A percentile compares a stretch with the other conserved stretches of the same genome.
Conservation (phyloP, 2,797 vertebrate species). For the Pipistrellus kuhlii region DNA sequence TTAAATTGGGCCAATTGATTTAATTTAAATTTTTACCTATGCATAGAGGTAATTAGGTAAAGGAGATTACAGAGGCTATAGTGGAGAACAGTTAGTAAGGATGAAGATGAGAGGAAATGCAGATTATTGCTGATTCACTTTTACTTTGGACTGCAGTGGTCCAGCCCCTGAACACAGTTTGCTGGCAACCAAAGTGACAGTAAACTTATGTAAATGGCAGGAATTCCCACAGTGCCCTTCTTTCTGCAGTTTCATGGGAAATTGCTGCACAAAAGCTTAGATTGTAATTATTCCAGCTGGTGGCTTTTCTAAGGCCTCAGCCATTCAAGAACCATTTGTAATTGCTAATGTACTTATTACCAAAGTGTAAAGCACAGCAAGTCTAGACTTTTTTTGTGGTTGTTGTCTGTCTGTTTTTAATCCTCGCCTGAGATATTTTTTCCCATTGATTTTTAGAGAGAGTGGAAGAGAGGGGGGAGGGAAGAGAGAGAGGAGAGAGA, state of each 20-base stretch:
- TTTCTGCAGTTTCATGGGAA: conserved; percentile 58
- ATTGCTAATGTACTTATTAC: conserved; percentile 37
- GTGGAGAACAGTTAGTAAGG: conserved; percentile 9
- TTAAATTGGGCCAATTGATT: conserved; percentile 19
- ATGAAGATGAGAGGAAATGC: conserved; percentile 34
- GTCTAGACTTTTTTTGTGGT: not conserved
- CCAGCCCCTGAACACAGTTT: conserved; percentile 57
- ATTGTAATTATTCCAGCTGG: conserved; percentile 61
- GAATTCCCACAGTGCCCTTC: not conserved
- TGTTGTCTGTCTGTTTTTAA: too few species aligned
- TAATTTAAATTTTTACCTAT: conserved; percentile 51
- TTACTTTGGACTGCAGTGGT: conserved; percentile 31
- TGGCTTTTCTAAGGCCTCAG: conserved; percentile 31
- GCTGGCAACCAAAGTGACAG: conserved; percentile 31
- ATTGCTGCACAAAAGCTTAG: conserved; percentile 39
- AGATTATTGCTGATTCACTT: conserved; percentile 14
- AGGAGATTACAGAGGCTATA: not conserved
- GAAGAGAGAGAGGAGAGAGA: too few species aligned
- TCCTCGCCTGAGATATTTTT: too few species aligned
- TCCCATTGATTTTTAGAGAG: too few species aligned
- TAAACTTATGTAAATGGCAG: conserved; percentile 31
- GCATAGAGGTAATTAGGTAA: not conserved
- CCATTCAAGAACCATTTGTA: conserved; percentile 41
- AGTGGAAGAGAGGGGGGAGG: too few species aligned
- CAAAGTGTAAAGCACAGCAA: conserved; percentile 36